A percentile compares a stretch with the other conserved stretches of the same genome.
Conservation (phyloP, 2,888 invertebrate species). For the Folsomia candida region DNA sequence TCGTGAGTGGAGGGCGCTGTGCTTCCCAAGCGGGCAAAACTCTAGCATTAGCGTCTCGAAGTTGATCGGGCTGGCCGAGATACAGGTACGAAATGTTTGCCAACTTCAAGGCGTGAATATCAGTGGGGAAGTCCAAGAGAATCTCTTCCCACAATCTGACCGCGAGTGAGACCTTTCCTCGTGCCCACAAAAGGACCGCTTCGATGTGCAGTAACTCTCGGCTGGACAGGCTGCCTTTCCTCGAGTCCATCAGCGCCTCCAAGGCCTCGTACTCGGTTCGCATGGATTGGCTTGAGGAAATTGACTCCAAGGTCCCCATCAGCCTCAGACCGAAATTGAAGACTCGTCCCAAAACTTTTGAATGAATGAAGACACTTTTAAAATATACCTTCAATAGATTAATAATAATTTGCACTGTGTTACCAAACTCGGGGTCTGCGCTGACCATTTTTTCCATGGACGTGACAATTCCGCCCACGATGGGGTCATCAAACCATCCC, state of each 20-base stretch:
- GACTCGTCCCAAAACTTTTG: constrained; percentile 9
- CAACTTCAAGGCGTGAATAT: constrained; percentile 27
- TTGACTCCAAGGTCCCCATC: constrained; percentile 2
- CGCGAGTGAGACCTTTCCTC: constrained; percentile 8
- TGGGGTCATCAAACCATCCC: constrained; percentile 25
- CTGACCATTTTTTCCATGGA: neutral
- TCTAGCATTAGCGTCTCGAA: constrained; percentile 9
- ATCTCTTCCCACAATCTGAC: constrained; percentile 18
- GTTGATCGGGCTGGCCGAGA: neutral
- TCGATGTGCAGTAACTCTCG: constrained; percentile 10
- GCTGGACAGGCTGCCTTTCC: neutral
- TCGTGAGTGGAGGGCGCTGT: constrained; percentile 8
- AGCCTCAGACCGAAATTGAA: constrained; percentile 9
- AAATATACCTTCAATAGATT: too few species aligned
- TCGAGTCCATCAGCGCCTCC: neutral
- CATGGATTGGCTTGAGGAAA: neutral
- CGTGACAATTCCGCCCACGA: constrained; percentile 14
- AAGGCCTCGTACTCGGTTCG: neutral
- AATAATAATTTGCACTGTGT: too few species aligned
- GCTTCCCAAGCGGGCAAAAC: constrained; percentile 20
- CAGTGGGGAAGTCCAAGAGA: constrained; percentile 10
- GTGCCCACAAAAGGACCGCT: constrained; percentile 15
- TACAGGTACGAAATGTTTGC: constrained; percentile 20
- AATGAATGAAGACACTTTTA: too few species aligned
- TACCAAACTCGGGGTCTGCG: constrained; percentile 24